Evolutionary conservation across 1,140 invertebrate species (phyloP).

Genomic region (Macrosteles quadrilineatus): DNA sequence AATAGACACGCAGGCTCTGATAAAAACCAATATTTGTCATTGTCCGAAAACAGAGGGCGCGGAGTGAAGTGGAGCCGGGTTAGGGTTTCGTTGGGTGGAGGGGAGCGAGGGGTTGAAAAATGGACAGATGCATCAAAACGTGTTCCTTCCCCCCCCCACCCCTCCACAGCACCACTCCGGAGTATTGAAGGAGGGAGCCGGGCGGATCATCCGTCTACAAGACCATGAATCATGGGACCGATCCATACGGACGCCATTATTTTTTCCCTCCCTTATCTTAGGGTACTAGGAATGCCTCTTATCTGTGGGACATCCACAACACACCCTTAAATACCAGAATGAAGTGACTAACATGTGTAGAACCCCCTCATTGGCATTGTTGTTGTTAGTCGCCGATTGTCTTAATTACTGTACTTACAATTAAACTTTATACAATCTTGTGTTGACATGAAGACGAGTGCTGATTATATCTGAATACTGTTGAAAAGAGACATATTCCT

Average conservation of each 20-base stretch:
- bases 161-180: not conserved
- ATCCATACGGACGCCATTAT: constrained; percentile 35
- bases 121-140: constrained; percentile 33
- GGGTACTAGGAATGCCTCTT: constrained; percentile 31
- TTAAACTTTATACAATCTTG: too few species aligned
- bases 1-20: constrained; percentile 20
- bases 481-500: too few species aligned
- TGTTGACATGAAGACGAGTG: too few species aligned
- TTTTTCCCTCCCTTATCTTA: constrained; percentile 33
- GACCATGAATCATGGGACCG: constrained; percentile 39
- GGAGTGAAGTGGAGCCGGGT: not conserved
- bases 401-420: too few species aligned
- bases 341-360: not conserved
- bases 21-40: constrained; percentile 35
- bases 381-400: too few species aligned
- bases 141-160: constrained; percentile 28
- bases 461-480: too few species aligned
- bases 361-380: too few species aligned
- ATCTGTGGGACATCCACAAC: constrained; percentile 12
- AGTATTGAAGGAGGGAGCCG: constrained; percentile 21
- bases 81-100: not conserved
- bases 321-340: constrained; percentile 19
- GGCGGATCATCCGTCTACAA: constrained; percentile 38
- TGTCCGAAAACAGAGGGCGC: constrained; percentile 27
- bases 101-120: constrained; percentile 27